These are phyloP conservation scores for Indicator maculatus DNA, from an alignment of 2,113 vertebrate genomes.

Conservation along the genomic window DNA sequence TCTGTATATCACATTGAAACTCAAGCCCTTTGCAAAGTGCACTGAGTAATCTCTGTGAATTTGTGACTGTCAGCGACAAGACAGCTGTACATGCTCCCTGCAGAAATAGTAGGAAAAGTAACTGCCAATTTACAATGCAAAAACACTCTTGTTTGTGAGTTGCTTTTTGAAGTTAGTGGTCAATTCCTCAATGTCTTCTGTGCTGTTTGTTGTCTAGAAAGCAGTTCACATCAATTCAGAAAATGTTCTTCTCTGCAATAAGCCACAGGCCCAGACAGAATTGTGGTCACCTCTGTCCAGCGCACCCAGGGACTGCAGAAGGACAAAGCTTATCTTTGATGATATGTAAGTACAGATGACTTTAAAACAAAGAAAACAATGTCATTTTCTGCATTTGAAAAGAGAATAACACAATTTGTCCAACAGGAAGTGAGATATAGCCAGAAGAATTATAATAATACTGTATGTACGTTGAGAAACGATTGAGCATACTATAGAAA, in stretches of 20 bases:
- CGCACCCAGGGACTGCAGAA: conserved; percentile 77
- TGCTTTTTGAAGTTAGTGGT: not conserved
- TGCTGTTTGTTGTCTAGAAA: conserved; percentile 76
- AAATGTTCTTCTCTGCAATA: conserved; percentile 72
- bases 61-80: not conserved
- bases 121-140: not conserved
- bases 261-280: conserved; percentile 74
- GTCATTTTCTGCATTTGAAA: not conserved
- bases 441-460: not conserved
- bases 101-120: not conserved
- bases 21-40: not conserved
- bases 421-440: not conserved
- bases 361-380: not conserved
- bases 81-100: not conserved
- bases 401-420: not conserved
- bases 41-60: not conserved
- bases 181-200: conserved; percentile 37
- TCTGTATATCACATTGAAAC: not conserved
- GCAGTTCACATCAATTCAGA: conserved; percentile 71
- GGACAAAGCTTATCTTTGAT: conserved; percentile 79
- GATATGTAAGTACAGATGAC: conserved; percentile 76
- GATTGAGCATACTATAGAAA: not conserved
- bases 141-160: not conserved
- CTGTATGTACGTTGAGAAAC: not conserved
- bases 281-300: conserved; percentile 73